Conservation (phyloP, 2,888 invertebrate species). For the Rapana venosa region DNA sequence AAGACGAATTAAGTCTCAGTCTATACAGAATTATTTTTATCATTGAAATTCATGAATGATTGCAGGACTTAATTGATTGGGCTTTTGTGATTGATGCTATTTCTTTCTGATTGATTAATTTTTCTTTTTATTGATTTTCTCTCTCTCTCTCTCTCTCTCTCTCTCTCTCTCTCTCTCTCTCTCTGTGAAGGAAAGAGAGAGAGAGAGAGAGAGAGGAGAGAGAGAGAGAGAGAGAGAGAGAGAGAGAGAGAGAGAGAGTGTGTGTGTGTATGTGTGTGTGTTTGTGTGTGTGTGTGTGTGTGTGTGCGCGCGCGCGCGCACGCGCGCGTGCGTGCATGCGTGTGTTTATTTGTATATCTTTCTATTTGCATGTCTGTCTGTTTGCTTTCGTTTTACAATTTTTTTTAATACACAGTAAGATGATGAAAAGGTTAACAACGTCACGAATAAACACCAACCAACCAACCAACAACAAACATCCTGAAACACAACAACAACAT, state of each 20-base stretch:
- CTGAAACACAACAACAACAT: too few relatives aligned
- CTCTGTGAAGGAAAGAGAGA: neutral
- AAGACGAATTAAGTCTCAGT: too few relatives aligned
- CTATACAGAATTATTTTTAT: too few relatives aligned
- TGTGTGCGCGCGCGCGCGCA: neutral
- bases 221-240: neutral
- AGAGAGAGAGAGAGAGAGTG: neutral
- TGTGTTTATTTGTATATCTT: neutral
- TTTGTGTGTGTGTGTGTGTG: neutral
- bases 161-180: neutral
- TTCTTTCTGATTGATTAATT: too few relatives aligned
- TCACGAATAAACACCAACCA: too few relatives aligned
- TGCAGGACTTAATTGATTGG: too few relatives aligned
- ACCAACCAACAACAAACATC: too few relatives aligned
- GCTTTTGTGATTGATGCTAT: too few relatives aligned
- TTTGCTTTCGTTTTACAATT: neutral
- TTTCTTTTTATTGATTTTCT: too few relatives aligned
- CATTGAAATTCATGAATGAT: too few relatives aligned
- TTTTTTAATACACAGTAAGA: too few relatives aligned
- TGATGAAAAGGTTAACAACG: too few relatives aligned
- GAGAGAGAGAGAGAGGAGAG: neutral
- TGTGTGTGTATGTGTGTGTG: neutral
- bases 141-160: conserved; percentile 18
- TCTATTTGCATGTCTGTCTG: neutral
- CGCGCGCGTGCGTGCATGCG: neutral